A percentile compares a stretch with the other conserved stretches of the same genome.
Evolutionary conservation across 1,140 invertebrate species (phyloP).

Genomic region (Drosophila bocqueti): DNA sequence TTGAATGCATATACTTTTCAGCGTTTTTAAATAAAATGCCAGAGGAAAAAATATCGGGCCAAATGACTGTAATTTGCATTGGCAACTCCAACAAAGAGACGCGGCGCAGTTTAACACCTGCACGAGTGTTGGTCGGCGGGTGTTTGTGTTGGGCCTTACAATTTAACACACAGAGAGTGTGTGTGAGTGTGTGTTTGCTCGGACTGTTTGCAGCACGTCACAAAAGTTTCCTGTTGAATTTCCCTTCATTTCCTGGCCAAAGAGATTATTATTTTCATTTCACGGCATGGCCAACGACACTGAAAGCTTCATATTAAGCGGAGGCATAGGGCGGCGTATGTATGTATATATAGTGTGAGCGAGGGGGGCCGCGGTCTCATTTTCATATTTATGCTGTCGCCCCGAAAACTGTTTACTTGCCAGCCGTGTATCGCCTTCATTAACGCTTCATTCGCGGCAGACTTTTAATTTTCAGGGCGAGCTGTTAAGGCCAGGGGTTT

Average conservation of each 20-base stretch:
- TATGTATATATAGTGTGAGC: not conserved
- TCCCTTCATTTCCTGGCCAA: constrained; percentile 79
- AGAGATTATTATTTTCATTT: constrained; percentile 83
- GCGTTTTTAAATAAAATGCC: constrained; percentile 48
- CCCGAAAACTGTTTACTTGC: constrained; percentile 61
- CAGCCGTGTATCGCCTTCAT: constrained; percentile 60
- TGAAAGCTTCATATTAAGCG: constrained; percentile 26
- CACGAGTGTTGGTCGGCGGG: constrained; percentile 29
- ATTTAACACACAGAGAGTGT: constrained; percentile 51
- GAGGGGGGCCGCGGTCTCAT: constrained; percentile 22
- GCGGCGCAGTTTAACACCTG: constrained; percentile 54
- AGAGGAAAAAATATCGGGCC: constrained; percentile 24
- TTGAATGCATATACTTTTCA: constrained; percentile 28
- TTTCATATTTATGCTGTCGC: constrained; percentile 60
- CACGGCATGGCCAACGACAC: constrained; percentile 61
- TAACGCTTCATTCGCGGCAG: constrained; percentile 71
- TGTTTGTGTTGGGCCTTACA: constrained; percentile 51
- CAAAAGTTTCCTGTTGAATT: constrained; percentile 81
- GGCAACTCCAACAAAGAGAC: constrained; percentile 36
- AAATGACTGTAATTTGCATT: constrained; percentile 67
- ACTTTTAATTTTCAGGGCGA: constrained; percentile 61
- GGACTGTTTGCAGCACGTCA: constrained; percentile 77
- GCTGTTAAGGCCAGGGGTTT: constrained; percentile 53
- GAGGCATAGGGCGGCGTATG: constrained; percentile 6
- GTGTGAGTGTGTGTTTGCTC: constrained; percentile 50